These are phyloP conservation scores for Percopsis transmontana DNA, from an alignment of 2,113 vertebrate species.

Conservation along the genomic window DNA sequence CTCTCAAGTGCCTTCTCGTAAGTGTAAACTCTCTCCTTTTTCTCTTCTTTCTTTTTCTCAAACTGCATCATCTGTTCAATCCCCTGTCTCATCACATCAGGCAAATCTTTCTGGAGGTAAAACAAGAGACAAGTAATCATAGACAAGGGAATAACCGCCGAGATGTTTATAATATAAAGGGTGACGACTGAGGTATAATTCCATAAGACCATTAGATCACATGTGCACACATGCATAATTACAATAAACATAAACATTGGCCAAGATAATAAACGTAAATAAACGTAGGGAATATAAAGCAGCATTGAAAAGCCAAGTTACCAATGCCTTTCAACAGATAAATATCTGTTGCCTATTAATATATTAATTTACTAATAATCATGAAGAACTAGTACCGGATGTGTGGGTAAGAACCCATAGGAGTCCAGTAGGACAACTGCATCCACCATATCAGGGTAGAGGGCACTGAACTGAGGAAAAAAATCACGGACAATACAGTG, in stretches of 20 bases:
- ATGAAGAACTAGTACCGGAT: constrained; percentile 52
- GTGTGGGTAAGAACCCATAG: constrained; percentile 75
- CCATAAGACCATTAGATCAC: too few species aligned
- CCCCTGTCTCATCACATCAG: constrained; percentile 45
- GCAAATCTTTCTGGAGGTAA: constrained; percentile 56
- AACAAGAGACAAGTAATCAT: neutral
- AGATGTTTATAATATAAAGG: too few species aligned
- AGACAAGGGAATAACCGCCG: too few species aligned
- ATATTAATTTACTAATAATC: neutral
- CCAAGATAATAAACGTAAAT: neutral
- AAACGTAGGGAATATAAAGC: neutral
- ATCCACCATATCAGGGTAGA: constrained; percentile 91
- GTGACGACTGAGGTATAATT: too few species aligned
- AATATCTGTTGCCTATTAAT: too few species aligned
- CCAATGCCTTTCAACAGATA: too few species aligned
- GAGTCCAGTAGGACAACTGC: constrained; percentile 84
- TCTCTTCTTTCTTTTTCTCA: constrained; percentile 66
- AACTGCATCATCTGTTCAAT: constrained; percentile 74
- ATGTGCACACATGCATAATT: too few species aligned
- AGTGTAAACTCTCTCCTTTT: constrained; percentile 69
- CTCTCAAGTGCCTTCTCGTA: constrained; percentile 78
- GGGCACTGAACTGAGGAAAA: constrained; percentile 80
- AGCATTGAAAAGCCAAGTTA: too few species aligned
- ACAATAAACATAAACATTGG: neutral
- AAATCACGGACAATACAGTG: neutral